Conservation (phyloP, 2,888 invertebrate genomes). For the Sesia apiformis region DNA sequence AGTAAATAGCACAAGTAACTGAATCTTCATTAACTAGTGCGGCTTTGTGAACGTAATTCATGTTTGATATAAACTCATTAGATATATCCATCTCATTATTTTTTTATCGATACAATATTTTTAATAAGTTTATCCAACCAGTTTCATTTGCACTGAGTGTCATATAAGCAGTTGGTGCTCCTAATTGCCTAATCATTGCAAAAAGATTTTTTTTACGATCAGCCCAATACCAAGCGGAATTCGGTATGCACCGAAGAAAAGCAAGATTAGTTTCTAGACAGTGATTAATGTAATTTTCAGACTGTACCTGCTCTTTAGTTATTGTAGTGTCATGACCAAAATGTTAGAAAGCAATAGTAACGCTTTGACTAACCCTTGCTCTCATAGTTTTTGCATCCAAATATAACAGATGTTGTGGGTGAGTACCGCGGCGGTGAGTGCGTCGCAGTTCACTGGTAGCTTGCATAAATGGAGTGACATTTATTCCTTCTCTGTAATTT, state of each 20-base stretch:
- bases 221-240: slow-evolving; percentile 35
- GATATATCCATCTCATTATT: slow-evolving; percentile 17
- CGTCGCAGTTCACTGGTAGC: slow-evolving; percentile 38
- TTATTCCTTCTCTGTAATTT: slow-evolving; percentile 16
- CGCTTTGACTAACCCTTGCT: slow-evolving; percentile 8
- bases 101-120: slow-evolving; percentile 28
- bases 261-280: slow-evolving; percentile 30
- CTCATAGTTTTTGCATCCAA: slow-evolving; percentile 28
- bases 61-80: slow-evolving; percentile 12
- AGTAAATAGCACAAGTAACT: slow-evolving; percentile 26
- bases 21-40: slow-evolving; percentile 26
- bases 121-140: slow-evolving; percentile 24
- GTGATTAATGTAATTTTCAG: slow-evolving; percentile 23
- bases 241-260: slow-evolving; percentile 32
- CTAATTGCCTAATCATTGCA: slow-evolving; percentile 40
- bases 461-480: slow-evolving; percentile 31
- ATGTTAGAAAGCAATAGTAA: slow-evolving; percentile 18
- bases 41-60: slow-evolving; percentile 16
- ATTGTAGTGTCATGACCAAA: slow-evolving; percentile 20
- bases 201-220: slow-evolving; percentile 35
- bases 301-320: slow-evolving; percentile 23
- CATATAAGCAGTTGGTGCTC: slow-evolving; percentile 36
- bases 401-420: slow-evolving; percentile 25
- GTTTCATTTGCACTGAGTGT: slow-evolving; percentile 43
- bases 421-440: slow-evolving; percentile 32